Evolutionary conservation across 2,888 invertebrate species (phyloP).

Genomic region (Hipparchia sbordonii): DNA sequence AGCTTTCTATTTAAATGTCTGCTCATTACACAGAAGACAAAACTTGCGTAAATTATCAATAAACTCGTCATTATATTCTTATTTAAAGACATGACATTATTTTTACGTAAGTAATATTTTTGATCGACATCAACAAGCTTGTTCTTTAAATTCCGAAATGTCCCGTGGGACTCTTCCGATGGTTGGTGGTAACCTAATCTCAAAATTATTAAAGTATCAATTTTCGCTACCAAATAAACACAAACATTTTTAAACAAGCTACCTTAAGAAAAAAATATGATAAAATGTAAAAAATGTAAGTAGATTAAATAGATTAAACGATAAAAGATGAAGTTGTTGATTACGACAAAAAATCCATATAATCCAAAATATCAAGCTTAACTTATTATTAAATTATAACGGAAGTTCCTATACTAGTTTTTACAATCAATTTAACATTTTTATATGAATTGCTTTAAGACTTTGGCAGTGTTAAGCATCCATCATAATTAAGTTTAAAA

Average conservation of each 20-base stretch:
- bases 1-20: background rate
- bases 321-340: too few species aligned
- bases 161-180: background rate
- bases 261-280: background rate
- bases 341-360: too few species aligned
- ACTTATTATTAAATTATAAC: background rate
- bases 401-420: background rate
- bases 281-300: background rate
- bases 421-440: background rate
- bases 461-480: constrained; percentile 19
- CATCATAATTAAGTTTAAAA: background rate
- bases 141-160: background rate
- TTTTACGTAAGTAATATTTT: background rate
- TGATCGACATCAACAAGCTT: background rate
- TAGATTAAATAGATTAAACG: background rate
- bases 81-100: background rate
- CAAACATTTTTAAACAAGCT: background rate
- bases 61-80: constrained; percentile 26
- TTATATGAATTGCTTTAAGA: constrained; percentile 1
- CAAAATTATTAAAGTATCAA: background rate
- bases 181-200: background rate
- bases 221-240: background rate
- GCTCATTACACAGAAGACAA: background rate
- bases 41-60: background rate
- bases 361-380: background rate